Percentiles rank a stretch among this genome's conserved stretches.
phyloP scores from a whole-genome alignment of 2,113 vertebrate species.

The Trichomycterus rosablanca region DNA sequence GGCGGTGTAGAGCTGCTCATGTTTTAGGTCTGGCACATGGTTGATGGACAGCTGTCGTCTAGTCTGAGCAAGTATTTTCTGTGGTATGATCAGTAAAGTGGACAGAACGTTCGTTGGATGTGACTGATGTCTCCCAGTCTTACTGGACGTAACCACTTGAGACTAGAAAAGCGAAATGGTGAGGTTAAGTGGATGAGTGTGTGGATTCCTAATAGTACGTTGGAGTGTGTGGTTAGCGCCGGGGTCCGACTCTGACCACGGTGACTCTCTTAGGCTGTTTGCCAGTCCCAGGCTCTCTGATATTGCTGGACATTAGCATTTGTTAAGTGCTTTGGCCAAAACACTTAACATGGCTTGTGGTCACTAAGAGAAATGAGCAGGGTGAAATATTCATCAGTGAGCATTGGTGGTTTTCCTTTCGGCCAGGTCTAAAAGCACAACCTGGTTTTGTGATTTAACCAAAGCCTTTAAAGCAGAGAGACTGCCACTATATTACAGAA shows the following conservation, averaged over 20 bases:
- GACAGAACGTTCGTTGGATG: neutral
- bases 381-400: constrained; percentile 73
- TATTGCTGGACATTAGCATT: constrained; percentile 72
- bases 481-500: neutral
- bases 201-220: constrained; percentile 5
- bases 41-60: constrained; percentile 44
- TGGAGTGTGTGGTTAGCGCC: constrained; percentile 67
- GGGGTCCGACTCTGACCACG: constrained; percentile 60
- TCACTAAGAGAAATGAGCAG: constrained; percentile 71
- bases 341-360: constrained; percentile 77
- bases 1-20: constrained; percentile 22
- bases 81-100: constrained; percentile 6
- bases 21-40: neutral
- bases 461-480: constrained; percentile 49
- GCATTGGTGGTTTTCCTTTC: constrained; percentile 74
- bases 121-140: constrained; percentile 5
- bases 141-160: constrained; percentile 1
- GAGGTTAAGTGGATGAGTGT: constrained; percentile 7
- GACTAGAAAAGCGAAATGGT: constrained; percentile 10
- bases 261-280: constrained; percentile 61
- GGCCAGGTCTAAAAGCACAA: constrained; percentile 66
- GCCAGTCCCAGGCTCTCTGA: constrained; percentile 51
- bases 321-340: constrained; percentile 79
- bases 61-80: constrained; percentile 4
- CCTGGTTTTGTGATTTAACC: constrained; percentile 72